Base-by-base conservation (phyloP, 2,113 vertebrate species). In the Coreoperca whiteheadi region DNA sequence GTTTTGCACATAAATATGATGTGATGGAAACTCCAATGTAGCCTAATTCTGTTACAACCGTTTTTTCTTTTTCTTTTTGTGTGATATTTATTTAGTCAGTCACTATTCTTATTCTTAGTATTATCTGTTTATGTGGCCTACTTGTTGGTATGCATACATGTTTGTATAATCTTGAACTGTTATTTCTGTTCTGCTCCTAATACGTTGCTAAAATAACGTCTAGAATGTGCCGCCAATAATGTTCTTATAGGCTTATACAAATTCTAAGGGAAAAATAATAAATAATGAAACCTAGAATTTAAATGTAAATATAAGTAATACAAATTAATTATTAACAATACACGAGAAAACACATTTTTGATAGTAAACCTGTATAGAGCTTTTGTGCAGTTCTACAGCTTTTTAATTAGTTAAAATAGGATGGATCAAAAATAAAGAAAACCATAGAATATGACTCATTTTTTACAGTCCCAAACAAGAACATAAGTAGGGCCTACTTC, bases 261-360 rank as follows among this genome's bases (percentile, higher is more conserved):
- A 9, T 56, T 68, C 21, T 30, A 20, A 69, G 48, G 48, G 48
- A 18, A 25, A 54, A 71, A 41, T 41, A 56, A 57, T 28, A 25
- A 18, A 28, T 15, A 21, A n/a, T 23, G 41, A 20, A 34, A 34
- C 32, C 3, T 34, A 34, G 5, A 34, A 34, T 34, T 34, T 34
- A 34, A 34, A 34, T 4, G 6, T 34, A 34, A 34, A 34, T 34
- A 34, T 34, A 34, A 34, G 32, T 34, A 34, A 34, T 34, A 34
- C 4, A 34, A 34, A 69, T n/a, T 12, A 23, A 53, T 53, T 1
- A 23, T 0, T 56, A 37, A 30, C 39, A 25, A 56, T 18, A 41
- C 56, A 70, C 53, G 16, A 41, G 70, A 46, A 60, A 60, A 72
- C 50, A 70, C 20, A 46, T 74, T 74, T 60, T 21, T 32, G 11